Evolutionary conservation across 1,140 invertebrate genomes (phyloP), one percentile per base, ranked within the genome.

Genomic region (Cydia fagiglandana): DNA sequence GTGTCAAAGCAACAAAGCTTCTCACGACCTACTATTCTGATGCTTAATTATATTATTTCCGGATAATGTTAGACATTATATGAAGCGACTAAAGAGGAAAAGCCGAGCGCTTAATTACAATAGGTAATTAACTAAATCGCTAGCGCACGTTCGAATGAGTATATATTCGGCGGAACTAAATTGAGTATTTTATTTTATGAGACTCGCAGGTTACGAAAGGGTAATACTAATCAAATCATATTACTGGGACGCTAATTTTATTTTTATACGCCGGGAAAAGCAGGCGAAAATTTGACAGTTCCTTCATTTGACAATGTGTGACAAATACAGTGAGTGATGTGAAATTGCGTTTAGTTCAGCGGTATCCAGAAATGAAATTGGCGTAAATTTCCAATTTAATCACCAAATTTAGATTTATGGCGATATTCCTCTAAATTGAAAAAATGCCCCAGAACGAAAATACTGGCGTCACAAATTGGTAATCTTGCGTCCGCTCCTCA

Each of bases 221-320:
- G 17, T n/a, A 61, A 61, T 9, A 24, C 17, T 61, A 20, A n/a
- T 24, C 2, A 47, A 61, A 24, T 61, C 56, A 61, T n/a, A 24
- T 61, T 61, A 24, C 17, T 12, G 56, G 56, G 56, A 24, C 20
- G 20, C 56, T 6, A 61, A 24, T 34, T 34, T 24, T 61, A 61
- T 61, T 61, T 61, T 20, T 61, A 24, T 47, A 61, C 56, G 20
- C 56, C 56, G 56, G 56, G 17, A 61, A 61, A 61, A 24, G 17
- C 20, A 61, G 56, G 56, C 56, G 17, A 61, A 20, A 24, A 61
- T 61, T 61, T 61, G 56, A 61, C 56, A 61, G 17, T 61, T n/a
- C 17, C 6, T 61, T 61, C 56, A 56, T 56, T 56, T 56, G 53
- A 56, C n/a, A 56, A n/a, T 20, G 20, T 56, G 17, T 56, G 53